Evolutionary conservation across 1,140 invertebrate genomes (phyloP).

Genomic region (Sitobion miscanthi): DNA sequence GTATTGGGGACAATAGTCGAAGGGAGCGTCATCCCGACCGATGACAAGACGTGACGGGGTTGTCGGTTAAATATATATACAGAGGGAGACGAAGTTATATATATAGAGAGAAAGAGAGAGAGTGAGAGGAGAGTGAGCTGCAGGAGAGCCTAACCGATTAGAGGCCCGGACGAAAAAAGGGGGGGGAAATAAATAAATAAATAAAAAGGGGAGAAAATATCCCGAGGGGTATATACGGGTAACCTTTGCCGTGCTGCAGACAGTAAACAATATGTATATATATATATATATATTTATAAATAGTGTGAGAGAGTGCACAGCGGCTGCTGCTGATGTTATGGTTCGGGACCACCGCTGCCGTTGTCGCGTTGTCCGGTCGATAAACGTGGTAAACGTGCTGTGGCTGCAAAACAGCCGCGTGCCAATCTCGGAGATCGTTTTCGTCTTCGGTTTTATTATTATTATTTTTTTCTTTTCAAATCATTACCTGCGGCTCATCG

Average conservation of each 20-base stretch:
- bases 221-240: neutral
- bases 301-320: constrained; percentile 11
- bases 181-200: neutral
- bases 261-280: constrained; percentile 29
- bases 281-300: neutral
- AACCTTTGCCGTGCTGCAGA: neutral
- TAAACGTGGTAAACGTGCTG: constrained; percentile 22
- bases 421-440: constrained; percentile 35
- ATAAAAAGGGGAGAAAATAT: constrained; percentile 8
- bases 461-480: neutral
- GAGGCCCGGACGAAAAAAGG: neutral
- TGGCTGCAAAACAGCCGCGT: constrained; percentile 8
- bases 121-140: neutral
- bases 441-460: neutral
- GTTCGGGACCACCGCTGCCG: neutral
- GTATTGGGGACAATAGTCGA: neutral
- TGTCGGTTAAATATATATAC: neutral
- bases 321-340: constrained; percentile 19
- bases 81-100: neutral
- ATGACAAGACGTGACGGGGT: neutral
- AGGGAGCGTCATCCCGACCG: neutral
- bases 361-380: constrained; percentile 29
- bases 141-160: neutral
- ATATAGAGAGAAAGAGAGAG: neutral
- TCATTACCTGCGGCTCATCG: neutral